A percentile compares a stretch with the other conserved stretches of the same genome.
Evolutionary conservation across 2,888 invertebrate genomes (phyloP).

Genomic region (Phlogophora meticulosa): DNA sequence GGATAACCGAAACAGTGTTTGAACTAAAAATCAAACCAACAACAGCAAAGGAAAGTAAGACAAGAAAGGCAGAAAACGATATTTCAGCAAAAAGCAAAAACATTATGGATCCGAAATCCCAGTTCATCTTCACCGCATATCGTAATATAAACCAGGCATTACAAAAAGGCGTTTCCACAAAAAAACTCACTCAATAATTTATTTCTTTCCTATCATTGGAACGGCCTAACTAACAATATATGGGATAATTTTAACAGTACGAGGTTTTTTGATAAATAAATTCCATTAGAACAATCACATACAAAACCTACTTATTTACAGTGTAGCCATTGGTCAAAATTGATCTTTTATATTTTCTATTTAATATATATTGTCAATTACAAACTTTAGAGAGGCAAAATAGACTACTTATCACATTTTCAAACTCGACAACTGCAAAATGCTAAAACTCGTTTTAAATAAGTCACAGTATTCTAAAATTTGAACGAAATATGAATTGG

Average conservation of each 20-base stretch:
- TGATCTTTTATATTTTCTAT: conserved; percentile 7
- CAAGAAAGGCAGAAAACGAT: neutral
- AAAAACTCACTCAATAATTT: conserved; percentile 30
- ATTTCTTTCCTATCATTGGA: conserved; percentile 28
- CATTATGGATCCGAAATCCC: neutral
- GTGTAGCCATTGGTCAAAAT: conserved; percentile 55
- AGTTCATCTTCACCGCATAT: neutral
- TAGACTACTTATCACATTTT: conserved; percentile 36
- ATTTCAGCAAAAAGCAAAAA: neutral
- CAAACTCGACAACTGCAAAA: neutral
- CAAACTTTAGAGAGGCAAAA: conserved; percentile 20
- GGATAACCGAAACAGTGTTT: neutral
- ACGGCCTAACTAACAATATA: conserved; percentile 29
- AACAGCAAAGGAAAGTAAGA: neutral
- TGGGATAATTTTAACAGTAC: conserved; percentile 19
- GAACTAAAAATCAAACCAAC: conserved; percentile 2
- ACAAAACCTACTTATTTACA: conserved; percentile 54
- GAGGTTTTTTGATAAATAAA: conserved; percentile 33
- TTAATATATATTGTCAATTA: conserved; percentile 38
- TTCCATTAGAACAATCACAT: conserved; percentile 43
- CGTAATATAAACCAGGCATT: conserved; percentile 1
- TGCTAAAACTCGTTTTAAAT: neutral
- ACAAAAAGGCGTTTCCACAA: conserved; percentile 3
- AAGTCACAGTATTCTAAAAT: no score
- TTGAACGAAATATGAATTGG: neutral